Base-by-base conservation (phyloP, 2,888 invertebrate species). In the Epinotia bilunana region DNA sequence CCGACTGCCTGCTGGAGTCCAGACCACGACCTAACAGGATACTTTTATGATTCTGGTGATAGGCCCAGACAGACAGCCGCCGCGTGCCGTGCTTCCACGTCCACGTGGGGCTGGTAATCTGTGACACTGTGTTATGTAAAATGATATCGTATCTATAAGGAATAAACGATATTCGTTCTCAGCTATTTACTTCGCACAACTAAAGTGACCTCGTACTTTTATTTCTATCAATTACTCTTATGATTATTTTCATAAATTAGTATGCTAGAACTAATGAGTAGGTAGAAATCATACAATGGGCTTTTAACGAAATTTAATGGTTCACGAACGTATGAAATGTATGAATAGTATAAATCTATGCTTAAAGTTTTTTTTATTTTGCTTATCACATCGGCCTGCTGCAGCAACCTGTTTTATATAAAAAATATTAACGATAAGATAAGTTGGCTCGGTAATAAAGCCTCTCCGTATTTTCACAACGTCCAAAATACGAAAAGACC, bases 211-310 rank as follows among this genome's bases (percentile, higher is more conserved):
- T 43, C 20, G 20, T 20, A 43, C 63, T 20, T 5, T 63, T 12
- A 43, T 63, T 43, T 63, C 39, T n/a, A 63, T 63, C 18, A 0
- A 11, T 61, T 16, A 23, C 16, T 46, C 23, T 28, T 28, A 28
- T 28, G 23, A 13, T 28, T 53, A 23, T 13, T 28, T 28, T 23
- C 23, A 53, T 46, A 65, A 9, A 23, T 20, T 64, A 49, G 53
- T 49, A 55, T 39, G 67, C 55, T 67, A 67, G 33, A 55, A 67
- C n/a, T 67, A 43, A 63, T 43, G 12, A 62, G 39, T 11, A 43
- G 43, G 12, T 43, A 43, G 20, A 39, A 9, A 39, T n/a, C 9
- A 16, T 61, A 61, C 39, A 11, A 33, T 60, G 13, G 60, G 60
- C 33, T 39, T 61, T 61, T 39, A 39, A 33, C 18, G 11, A 60